Evolutionary conservation across 2,113 vertebrate species (phyloP).

Genomic region (Xiphophorus hellerii): DNA sequence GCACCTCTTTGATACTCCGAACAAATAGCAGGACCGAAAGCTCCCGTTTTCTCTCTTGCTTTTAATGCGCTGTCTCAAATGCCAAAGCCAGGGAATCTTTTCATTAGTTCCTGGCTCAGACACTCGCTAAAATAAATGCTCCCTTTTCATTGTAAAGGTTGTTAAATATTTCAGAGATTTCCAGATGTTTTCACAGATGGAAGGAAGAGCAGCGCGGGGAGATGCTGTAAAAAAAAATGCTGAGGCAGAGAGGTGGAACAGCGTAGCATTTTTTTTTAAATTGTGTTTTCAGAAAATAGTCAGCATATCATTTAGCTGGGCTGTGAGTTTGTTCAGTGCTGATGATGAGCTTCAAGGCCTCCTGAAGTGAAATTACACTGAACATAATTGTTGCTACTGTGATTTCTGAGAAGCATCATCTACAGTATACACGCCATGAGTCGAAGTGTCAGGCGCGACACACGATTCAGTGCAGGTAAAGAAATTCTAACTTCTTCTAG

Average conservation of each 20-base stretch:
- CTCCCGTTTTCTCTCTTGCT: conserved; percentile 44
- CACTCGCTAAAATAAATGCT: conserved; percentile 60
- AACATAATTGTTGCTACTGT: not conserved
- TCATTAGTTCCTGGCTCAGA: conserved; percentile 64
- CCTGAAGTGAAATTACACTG: conserved; percentile 11
- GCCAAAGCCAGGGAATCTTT: conserved; percentile 58
- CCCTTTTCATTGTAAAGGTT: conserved; percentile 48
- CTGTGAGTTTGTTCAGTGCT: conserved; percentile 7
- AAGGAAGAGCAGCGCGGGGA: conserved; percentile 33
- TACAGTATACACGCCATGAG: not conserved
- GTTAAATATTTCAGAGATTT: conserved; percentile 66
- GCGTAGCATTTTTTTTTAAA: conserved; percentile 12
- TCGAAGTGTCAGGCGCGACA: not conserved
- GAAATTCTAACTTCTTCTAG: not conserved
- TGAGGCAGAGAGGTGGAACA: conserved; percentile 17
- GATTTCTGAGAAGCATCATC: not conserved
- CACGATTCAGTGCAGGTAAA: not conserved
- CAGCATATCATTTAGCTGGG: conserved; percentile 1
- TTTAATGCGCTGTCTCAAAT: conserved; percentile 33
- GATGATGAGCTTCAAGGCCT: conserved; percentile 9
- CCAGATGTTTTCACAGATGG: conserved; percentile 5
- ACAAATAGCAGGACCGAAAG: conserved; percentile 61
- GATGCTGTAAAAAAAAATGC: conserved; percentile 8
- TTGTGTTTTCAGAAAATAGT: conserved; percentile 6
- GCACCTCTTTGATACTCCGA: conserved; percentile 56